A percentile compares a stretch with the other conserved stretches of the same genome.
These are phyloP conservation scores for Netelia virgata DNA, from an alignment of 2,888 invertebrate species.

Conservation along the genomic window DNA sequence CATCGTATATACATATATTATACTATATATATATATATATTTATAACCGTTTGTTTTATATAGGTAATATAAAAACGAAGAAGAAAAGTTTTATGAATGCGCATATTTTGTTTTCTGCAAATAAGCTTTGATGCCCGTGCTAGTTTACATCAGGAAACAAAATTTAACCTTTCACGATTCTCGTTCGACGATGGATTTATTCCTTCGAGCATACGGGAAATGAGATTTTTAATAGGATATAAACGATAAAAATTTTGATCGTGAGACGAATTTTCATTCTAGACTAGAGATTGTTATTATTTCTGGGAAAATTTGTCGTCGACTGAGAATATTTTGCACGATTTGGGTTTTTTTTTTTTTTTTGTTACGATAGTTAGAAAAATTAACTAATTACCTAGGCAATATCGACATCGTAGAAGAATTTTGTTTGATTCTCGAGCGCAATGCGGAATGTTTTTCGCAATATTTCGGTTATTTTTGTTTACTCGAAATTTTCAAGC, in stretches of 20 bases:
- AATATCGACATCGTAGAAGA: too few relatives aligned
- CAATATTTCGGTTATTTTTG: too few relatives aligned
- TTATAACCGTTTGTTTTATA: not conserved
- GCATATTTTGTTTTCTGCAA: not conserved
- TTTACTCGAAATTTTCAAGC: too few relatives aligned
- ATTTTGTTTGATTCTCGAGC: too few relatives aligned
- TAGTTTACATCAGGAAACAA: too few relatives aligned
- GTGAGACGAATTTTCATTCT: not conserved
- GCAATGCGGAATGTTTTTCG: too few relatives aligned
- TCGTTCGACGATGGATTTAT: not conserved
- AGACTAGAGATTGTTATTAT: not conserved
- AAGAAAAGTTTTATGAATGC: slow-evolving; percentile 13
- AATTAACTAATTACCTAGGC: too few relatives aligned
- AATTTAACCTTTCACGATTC: not conserved
- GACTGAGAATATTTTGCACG: not conserved
- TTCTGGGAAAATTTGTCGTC: not conserved
- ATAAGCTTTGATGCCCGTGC: not conserved
- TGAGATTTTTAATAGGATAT: too few relatives aligned
- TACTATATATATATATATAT: slow-evolving; percentile 46
- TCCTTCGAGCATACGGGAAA: not conserved
- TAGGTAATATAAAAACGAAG: slow-evolving; percentile 10
- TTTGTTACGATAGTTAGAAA: not conserved
- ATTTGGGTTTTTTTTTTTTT: not conserved
- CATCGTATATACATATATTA: slow-evolving; percentile 14
- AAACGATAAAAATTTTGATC: too few relatives aligned